Percentiles rank a stretch among this genome's conserved stretches.
These are phyloP conservation scores for Lagria hirta DNA, from an alignment of 2,888 invertebrate genomes.

Conservation along the genomic window DNA sequence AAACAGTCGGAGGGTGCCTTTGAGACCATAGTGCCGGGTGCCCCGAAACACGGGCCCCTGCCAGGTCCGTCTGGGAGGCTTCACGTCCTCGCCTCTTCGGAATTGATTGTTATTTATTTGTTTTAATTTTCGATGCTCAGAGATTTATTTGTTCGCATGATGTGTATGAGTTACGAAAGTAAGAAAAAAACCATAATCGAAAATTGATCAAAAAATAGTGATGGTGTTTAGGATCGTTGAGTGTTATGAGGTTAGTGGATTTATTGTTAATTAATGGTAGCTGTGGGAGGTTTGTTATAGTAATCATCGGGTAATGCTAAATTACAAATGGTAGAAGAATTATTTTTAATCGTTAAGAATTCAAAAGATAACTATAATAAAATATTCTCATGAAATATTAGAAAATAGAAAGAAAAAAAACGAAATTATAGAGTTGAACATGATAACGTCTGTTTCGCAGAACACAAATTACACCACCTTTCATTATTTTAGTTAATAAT, in stretches of 20 bases:
- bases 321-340: too few relatives aligned
- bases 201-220: background rate
- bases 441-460: too few relatives aligned
- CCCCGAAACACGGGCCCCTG: conserved; percentile 50
- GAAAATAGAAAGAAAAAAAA: too few relatives aligned
- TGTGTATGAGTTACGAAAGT: background rate
- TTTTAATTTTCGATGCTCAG: conserved; percentile 27
- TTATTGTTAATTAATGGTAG: conserved; percentile 1
- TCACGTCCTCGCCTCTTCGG: conserved; percentile 33
- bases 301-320: too few relatives aligned
- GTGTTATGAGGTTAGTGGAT: background rate
- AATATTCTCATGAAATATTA: too few relatives aligned
- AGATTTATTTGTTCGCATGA: conserved; percentile 18
- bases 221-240: background rate
- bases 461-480: too few relatives aligned
- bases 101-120: conserved; percentile 43
- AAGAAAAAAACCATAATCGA: background rate
- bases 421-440: too few relatives aligned
- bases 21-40: conserved; percentile 49
- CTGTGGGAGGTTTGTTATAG: conserved; percentile 3
- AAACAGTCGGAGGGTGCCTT: conserved; percentile 50
- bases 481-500: too few relatives aligned
- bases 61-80: conserved; percentile 48
- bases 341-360: too few relatives aligned
- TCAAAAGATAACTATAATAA: too few relatives aligned